Conservation (phyloP, 1,140 invertebrate species). For the Piezodorus guildinii region DNA sequence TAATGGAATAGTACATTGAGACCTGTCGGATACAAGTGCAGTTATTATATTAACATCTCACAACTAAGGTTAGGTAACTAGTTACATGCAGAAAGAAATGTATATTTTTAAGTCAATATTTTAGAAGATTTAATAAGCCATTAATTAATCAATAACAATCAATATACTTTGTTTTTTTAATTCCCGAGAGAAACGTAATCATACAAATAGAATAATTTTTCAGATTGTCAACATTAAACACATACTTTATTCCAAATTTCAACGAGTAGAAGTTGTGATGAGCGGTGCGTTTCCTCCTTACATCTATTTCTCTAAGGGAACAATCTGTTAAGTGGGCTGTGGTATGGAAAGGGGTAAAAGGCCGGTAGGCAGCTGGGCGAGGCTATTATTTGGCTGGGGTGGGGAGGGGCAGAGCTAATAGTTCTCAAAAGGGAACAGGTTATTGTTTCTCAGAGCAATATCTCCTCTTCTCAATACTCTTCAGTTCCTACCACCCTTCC, state of each 20-base stretch:
- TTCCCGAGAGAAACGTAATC: no score
- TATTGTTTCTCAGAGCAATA: conserved; percentile 14
- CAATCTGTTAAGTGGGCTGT: not conserved
- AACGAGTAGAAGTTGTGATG: not conserved
- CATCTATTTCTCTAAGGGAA: not conserved
- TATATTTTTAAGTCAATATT: no score
- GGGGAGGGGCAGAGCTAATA: not conserved
- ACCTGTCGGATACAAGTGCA: no score
- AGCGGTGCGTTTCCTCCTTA: not conserved
- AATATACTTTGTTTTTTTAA: no score
- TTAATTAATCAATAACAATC: no score
- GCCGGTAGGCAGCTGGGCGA: not conserved
- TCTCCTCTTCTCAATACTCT: conserved; percentile 16
- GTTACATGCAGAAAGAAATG: no score
- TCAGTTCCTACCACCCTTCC: not conserved
- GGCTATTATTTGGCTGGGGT: not conserved
- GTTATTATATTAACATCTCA: no score
- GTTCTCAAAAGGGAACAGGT: conserved; percentile 6
- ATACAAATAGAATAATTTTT: no score
- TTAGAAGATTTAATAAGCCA: no score
- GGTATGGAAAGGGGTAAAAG: not conserved
- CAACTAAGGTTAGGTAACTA: no score
- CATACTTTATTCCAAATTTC: not conserved
- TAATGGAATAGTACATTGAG: no score
- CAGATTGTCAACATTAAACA: no score